phyloP scores from a whole-genome alignment of 2,888 invertebrate species.

The Tetragonisca angustula region DNA sequence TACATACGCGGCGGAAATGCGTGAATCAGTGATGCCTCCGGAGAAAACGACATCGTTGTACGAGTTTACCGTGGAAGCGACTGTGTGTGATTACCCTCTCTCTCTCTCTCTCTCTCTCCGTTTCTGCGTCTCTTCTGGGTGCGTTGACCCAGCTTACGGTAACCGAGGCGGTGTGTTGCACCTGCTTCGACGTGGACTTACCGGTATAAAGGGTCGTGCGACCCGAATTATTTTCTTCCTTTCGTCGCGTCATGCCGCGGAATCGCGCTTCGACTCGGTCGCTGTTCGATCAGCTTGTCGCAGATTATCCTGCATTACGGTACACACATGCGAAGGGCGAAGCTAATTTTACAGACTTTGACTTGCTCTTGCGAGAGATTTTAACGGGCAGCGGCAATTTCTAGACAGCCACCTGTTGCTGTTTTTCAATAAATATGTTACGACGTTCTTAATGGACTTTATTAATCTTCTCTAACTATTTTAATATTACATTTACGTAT shows the following conservation, averaged over 20 bases:
- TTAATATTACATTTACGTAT: too few species aligned
- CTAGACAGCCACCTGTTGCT: not conserved
- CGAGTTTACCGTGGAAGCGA: conserved; percentile 63
- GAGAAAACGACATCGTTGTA: conserved; percentile 67
- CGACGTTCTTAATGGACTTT: not conserved
- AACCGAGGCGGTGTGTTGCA: conserved; percentile 76
- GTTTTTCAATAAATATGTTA: not conserved
- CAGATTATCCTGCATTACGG: not conserved
- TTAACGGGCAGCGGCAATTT: not conserved
- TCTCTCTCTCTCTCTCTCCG: conserved; percentile 27
- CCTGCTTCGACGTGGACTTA: conserved; percentile 72
- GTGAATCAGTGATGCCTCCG: conserved; percentile 57
- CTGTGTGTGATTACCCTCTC: conserved; percentile 23
- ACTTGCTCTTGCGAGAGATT: not conserved
- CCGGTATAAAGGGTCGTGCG: conserved; percentile 75
- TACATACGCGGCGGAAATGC: conserved; percentile 48
- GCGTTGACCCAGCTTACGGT: conserved; percentile 82
- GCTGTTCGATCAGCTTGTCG: not conserved
- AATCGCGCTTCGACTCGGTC: conserved; percentile 6
- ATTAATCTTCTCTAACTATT: too few species aligned
- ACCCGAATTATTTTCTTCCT: conserved; percentile 72
- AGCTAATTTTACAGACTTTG: not conserved
- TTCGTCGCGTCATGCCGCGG: conserved; percentile 12
- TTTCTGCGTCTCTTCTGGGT: conserved; percentile 67
- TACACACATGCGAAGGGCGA: not conserved